phyloP scores from a whole-genome alignment of 1,140 invertebrate species.

The Phocides pigmalion region DNA sequence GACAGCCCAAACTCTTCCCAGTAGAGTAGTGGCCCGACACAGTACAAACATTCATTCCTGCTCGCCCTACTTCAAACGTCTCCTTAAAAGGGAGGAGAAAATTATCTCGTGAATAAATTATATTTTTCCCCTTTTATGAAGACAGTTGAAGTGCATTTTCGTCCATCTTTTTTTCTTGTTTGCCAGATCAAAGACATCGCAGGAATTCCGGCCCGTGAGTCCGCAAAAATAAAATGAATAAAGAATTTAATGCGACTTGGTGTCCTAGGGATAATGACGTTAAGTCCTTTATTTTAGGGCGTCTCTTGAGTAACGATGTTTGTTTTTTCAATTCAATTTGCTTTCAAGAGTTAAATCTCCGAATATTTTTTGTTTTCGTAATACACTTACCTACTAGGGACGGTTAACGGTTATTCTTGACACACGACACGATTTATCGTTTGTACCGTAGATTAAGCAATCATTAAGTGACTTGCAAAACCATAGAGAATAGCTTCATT shows the following conservation, averaged over 20 bases:
- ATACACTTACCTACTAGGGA: no score
- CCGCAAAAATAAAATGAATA: constrained; percentile 79
- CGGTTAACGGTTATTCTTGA: not conserved
- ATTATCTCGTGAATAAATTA: constrained; percentile 84
- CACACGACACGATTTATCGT: not conserved
- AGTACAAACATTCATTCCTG: constrained; percentile 70
- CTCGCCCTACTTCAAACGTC: constrained; percentile 69
- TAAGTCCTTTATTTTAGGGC: constrained; percentile 65
- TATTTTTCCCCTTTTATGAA: constrained; percentile 81
- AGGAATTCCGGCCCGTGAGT: constrained; percentile 72
- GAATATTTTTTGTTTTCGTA: not conserved
- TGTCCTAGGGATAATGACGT: constrained; percentile 73
- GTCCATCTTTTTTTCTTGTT: constrained; percentile 74
- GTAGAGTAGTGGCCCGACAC: constrained; percentile 44
- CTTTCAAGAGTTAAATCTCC: constrained; percentile 30
- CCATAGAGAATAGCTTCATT: not conserved
- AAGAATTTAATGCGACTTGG: constrained; percentile 79
- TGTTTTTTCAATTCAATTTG: constrained; percentile 70
- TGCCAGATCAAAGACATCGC: constrained; percentile 77
- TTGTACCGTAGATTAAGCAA: not conserved
- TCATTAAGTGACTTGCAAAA: not conserved
- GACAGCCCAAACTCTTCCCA: constrained; percentile 56
- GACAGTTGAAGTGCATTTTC: constrained; percentile 81
- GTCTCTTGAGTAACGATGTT: constrained; percentile 59
- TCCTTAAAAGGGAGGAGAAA: constrained; percentile 76